phyloP scores from a whole-genome alignment of 1,140 invertebrate species.

The Sminthurides bifidus region DNA sequence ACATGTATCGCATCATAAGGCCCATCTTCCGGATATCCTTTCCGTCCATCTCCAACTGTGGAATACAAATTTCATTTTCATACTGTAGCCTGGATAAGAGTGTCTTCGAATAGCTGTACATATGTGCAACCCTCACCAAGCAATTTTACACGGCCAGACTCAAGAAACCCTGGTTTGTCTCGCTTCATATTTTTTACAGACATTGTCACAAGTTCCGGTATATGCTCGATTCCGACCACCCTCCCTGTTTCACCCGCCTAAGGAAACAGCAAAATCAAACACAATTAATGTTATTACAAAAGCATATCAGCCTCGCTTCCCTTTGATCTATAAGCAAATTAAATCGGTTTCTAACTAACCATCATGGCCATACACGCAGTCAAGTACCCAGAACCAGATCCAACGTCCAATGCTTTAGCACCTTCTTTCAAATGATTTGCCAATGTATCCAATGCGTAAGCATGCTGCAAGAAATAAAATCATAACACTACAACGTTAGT shows the following conservation, averaged over 20 bases:
- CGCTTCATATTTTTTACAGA: slow-evolving; percentile 46
- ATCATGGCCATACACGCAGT: slow-evolving; percentile 51
- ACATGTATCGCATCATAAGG: slow-evolving; percentile 58
- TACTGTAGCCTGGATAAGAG: neutral
- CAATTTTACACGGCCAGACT: slow-evolving; percentile 36
- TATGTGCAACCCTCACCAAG: slow-evolving; percentile 33
- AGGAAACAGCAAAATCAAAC: neutral
- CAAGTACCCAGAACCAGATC: slow-evolving; percentile 52
- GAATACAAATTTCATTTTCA: slow-evolving; percentile 16
- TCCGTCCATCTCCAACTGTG: slow-evolving; percentile 46
- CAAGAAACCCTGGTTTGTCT: slow-evolving; percentile 38
- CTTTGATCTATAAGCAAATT: too few species aligned
- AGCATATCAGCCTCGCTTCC: too few species aligned
- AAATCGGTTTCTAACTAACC: too few species aligned
- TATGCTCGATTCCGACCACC: slow-evolving; percentile 52
- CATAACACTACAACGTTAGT: neutral
- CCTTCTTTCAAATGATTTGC: slow-evolving; percentile 69
- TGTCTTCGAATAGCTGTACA: neutral
- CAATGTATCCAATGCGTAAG: slow-evolving; percentile 80
- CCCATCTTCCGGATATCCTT: slow-evolving; percentile 41
- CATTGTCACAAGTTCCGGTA: slow-evolving; percentile 45
- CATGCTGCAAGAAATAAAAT: slow-evolving; percentile 50
- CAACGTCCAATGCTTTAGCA: slow-evolving; percentile 70
- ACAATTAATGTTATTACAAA: neutral
- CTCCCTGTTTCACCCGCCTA: slow-evolving; percentile 44